Evolutionary conservation across 2,797 vertebrate genomes (phyloP).

Genomic region (Coregonus sp.): DNA sequence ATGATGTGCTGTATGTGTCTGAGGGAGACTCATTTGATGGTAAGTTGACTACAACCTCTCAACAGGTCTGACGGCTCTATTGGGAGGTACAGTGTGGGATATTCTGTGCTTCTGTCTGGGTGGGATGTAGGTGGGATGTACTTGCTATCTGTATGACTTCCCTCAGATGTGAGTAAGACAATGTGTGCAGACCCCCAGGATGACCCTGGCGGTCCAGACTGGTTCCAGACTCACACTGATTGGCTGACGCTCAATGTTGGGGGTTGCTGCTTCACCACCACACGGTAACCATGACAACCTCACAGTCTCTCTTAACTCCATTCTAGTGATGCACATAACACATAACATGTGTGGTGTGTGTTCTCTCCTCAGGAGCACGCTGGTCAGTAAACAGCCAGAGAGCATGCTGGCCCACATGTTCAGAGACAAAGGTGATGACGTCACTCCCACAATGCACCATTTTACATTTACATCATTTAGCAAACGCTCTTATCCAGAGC

Average conservation of each 20-base stretch:
- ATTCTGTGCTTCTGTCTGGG: constrained; percentile 14
- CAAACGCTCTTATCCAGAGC: too few relatives aligned
- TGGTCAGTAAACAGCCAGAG: constrained; percentile 90
- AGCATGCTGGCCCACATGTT: constrained; percentile 95
- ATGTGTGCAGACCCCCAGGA: neutral
- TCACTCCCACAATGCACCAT: neutral
- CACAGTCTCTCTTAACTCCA: neutral
- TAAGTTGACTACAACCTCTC: constrained; percentile 58
- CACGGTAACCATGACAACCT: constrained; percentile 71
- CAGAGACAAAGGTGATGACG: constrained; percentile 82
- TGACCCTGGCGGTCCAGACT: neutral
- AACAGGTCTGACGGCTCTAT: too few relatives aligned
- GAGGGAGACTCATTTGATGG: constrained; percentile 85
- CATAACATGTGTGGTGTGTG: neutral
- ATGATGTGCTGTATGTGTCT: constrained; percentile 88
- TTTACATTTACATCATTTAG: too few relatives aligned
- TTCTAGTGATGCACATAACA: neutral
- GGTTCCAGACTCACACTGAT: constrained; percentile 79
- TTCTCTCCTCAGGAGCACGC: constrained; percentile 80
- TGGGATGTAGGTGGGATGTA: neutral
- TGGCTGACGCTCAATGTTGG: constrained; percentile 91
- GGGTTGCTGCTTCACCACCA: constrained; percentile 89
- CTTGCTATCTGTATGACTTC: neutral
- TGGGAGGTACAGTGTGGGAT: neutral
- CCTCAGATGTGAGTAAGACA: neutral